Base-by-base conservation (phyloP, 2,888 invertebrate species). In the Omphaloscelis lunosa region DNA sequence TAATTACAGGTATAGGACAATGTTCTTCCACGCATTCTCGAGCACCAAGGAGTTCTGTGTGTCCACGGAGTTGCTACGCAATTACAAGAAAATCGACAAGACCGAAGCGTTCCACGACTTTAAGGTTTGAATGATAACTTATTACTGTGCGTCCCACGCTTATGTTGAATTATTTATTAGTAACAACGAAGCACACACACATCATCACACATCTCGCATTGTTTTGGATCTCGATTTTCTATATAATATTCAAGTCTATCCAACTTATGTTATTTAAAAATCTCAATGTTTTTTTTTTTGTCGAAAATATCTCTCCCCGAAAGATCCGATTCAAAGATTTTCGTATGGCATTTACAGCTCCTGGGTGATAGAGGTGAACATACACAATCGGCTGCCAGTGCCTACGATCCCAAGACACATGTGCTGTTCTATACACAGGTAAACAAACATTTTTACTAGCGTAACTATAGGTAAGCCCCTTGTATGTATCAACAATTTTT, bases 1-100 rank as follows among this genome's bases (percentile, higher is more conserved):
- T 81, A 71, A 77, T 73, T 95, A 79, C 92, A 97, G 97, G 75
- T 97, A 96, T 84, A 97, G 98, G 83, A 98, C 97, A 39, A 96
- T 98, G 87, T 98, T 98, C 93, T 98, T 98, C 97, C 98, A 98
- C 93, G 97, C 98, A 0, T 97, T 98, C 93, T 98, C 98, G 53
- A 98, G 98, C 88, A 98, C 98, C 69, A 98, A 98, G 85, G 98
- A 98, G 93, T 98, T 98, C 93, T 97, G 97, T 75, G 98, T 98
- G 11, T 97, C 98, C 17, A 98, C 98, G 23, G 97, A 97, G 85
- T 97, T 98, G 65, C 94, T 98, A 59, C 97, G 97, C 91, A 98
- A 98, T 92, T 97, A 98, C 93, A 97, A 97, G 39, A 94, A 97
- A 86, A 97, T 98, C n/a, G 97, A 97, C 80, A 97, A 97, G 88